Conservation (phyloP, 2,888 invertebrate species). For the Cetonia aurata region DNA sequence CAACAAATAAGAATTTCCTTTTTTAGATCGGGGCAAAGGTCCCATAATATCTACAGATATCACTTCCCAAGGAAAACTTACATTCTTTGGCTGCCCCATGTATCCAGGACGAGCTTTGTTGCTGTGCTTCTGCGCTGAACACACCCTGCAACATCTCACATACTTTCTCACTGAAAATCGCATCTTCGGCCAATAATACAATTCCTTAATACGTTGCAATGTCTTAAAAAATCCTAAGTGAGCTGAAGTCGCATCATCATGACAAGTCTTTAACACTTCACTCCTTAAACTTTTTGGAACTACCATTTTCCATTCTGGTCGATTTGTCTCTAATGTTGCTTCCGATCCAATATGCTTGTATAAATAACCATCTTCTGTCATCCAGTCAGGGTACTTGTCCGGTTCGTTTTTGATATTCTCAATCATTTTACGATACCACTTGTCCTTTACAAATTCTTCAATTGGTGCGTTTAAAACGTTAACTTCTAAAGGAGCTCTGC, state of each 20-base stretch:
- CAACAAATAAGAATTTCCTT: constrained; percentile 30
- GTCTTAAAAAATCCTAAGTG: background rate
- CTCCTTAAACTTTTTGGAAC: background rate
- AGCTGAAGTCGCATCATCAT: background rate
- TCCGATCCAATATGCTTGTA: background rate
- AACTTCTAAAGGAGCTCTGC: constrained; percentile 11
- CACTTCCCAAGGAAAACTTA: constrained; percentile 14
- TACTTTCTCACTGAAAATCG: background rate
- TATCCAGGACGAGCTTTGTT: background rate
- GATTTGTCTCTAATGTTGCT: background rate
- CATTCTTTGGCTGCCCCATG: background rate
- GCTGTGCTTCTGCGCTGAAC: background rate
- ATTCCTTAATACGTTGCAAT: background rate
- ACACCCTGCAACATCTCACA: background rate
- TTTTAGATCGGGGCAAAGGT: constrained; percentile 16
- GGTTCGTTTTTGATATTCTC: background rate
- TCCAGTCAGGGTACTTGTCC: background rate
- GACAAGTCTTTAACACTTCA: background rate
- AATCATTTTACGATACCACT: background rate
- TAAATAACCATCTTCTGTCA: background rate
- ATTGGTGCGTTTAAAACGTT: background rate
- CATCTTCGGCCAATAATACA: constrained; percentile 13
- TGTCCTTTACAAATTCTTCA: background rate
- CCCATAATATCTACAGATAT: constrained; percentile 17
- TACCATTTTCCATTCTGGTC: constrained; percentile 2